Evolutionary conservation across 2,797 vertebrate genomes (phyloP), one percentile per base, ranked within the genome.

Genomic region (Craterocephalus amniculus): DNA sequence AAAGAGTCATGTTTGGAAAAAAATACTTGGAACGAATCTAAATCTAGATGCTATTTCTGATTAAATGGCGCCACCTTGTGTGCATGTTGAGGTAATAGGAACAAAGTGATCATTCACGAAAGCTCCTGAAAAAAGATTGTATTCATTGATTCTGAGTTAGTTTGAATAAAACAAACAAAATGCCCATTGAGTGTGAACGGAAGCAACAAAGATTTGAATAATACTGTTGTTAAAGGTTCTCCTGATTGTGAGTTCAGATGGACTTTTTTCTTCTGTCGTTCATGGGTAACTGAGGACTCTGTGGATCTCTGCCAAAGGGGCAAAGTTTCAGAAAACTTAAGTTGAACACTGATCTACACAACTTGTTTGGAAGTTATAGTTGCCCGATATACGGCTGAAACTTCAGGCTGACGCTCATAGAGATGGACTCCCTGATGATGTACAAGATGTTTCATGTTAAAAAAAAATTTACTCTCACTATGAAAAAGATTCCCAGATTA

Each of bases 1-100:
- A 58, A 26, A 58, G 38, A 56, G 16, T 16, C 27, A 54, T 54
- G 14, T 31, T 7, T 12, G 6, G 6, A 1, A n/a, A 34, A 69
- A 14, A 51, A n/a, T 16, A 38, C 4, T 36, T 31, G 14, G n/a
- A n/a, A 27, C 3, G 16, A 20, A 9, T 13, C 13, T 29, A 0
- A 36, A 32, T 51, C 32, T 45, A 32, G 14, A 13, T 3, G 13
- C 0, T 20, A 38, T 48, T 49, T 65, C 6, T 58, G 48, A 20
- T 52, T 3, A 35, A 67, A 77, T 29, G 18, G 58, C 58, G 11
- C 63, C 74, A 62, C 38, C 68, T 54, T 35, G 63, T 72, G 73
- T 22, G 49, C 40, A 58, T 29, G 16, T 55, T 29, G 52, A 9
- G 14, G 1, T 18, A 55, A 55, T 14, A 1, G 6, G 27, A 16